Percentiles rank a stretch among this genome's conserved stretches.
phyloP scores from a whole-genome alignment of 2,797 vertebrate species.

The Peromyscus nudipes region DNA sequence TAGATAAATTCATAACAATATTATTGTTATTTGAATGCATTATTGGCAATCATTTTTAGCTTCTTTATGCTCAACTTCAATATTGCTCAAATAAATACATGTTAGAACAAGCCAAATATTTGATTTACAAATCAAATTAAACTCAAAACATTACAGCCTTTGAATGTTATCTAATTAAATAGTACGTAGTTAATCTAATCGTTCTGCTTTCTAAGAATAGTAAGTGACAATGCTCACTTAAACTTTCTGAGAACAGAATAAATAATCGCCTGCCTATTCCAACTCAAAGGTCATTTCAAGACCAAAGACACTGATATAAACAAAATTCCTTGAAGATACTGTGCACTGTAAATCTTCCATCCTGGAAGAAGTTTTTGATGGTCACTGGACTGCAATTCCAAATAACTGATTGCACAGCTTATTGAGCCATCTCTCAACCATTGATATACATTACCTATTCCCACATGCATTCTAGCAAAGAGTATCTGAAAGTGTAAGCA shows the following conservation, averaged over 20 bases:
- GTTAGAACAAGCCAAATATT: background rate
- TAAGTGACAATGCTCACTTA: background rate
- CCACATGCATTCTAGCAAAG: background rate
- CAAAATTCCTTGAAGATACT: background rate
- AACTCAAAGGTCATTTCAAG: background rate
- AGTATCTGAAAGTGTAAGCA: background rate
- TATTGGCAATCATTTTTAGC: constrained; percentile 32
- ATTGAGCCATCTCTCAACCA: background rate
- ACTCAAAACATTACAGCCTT: background rate
- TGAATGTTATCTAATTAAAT: constrained; percentile 12
- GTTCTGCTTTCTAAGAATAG: background rate
- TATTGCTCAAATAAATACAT: background rate
- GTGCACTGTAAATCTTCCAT: background rate
- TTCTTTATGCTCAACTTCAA: background rate
- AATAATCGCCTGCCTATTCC: background rate
- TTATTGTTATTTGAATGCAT: constrained; percentile 61
- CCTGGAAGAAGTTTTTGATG: background rate
- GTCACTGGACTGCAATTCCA: background rate
- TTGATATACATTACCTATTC: background rate
- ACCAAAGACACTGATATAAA: background rate
- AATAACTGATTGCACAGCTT: background rate
- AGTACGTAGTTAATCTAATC: background rate
- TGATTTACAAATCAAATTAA: background rate
- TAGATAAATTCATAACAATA: constrained; percentile 50
- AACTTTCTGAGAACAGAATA: background rate